Percentiles rank a stretch among this genome's conserved stretches.
These are phyloP conservation scores for Pelochelys cantorii DNA, from an alignment of 2,797 vertebrate genomes.

Conservation along the genomic window DNA sequence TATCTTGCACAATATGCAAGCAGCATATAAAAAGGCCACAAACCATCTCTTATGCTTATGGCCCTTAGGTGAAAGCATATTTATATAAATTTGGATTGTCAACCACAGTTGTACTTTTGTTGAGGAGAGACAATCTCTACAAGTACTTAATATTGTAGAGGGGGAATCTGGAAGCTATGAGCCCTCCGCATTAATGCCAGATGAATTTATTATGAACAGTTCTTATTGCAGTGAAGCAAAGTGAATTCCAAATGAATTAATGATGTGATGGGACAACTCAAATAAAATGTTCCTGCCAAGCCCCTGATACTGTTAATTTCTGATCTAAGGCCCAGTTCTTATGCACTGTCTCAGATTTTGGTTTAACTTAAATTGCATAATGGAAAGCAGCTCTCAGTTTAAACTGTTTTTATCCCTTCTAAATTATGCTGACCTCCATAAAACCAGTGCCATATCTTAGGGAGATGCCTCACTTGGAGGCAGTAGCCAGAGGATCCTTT, in stretches of 20 bases:
- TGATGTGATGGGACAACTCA: not conserved
- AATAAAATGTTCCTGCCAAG: not conserved
- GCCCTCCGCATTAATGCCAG: not conserved
- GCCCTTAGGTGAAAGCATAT: not conserved
- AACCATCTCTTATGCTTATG: not conserved
- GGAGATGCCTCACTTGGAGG: conserved; percentile 36
- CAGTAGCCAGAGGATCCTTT: not conserved
- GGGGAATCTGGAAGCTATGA: not conserved
- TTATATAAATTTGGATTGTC: not conserved
- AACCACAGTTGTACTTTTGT: not conserved
- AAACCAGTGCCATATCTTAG: not conserved
- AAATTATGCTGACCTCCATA: conserved; percentile 48
- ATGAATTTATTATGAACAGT: conserved; percentile 2
- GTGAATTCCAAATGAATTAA: conserved; percentile 13
- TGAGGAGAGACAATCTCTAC: not conserved
- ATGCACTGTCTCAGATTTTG: not conserved
- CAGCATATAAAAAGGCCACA: not conserved
- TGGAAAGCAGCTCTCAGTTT: conserved; percentile 30
- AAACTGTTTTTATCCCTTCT: conserved; percentile 45
- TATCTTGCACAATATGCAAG: not conserved
- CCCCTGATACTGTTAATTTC: not conserved
- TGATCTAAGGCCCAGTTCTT: not conserved
- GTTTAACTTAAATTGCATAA: conserved; percentile 13
- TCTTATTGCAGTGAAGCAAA: not conserved
- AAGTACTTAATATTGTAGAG: not conserved